Conservation (phyloP, 1,140 invertebrate genomes). For the Microplitis mediator region DNA sequence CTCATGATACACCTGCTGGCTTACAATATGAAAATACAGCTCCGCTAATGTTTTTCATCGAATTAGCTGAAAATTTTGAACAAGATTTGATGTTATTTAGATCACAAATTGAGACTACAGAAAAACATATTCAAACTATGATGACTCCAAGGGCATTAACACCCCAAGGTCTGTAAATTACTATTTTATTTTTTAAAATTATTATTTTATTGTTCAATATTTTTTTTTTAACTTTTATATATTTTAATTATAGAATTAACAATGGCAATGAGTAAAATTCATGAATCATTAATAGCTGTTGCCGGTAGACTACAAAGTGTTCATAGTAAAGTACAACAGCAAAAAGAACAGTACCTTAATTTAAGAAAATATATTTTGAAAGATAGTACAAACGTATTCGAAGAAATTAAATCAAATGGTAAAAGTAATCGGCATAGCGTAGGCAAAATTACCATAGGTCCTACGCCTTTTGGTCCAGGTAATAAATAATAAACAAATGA, state of each 20-base stretch:
- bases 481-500: slow-evolving; percentile 17
- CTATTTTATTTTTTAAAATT: neutral
- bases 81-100: slow-evolving; percentile 71
- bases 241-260: slow-evolving; percentile 66
- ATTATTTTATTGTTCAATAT: neutral
- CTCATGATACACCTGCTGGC: slow-evolving; percentile 76
- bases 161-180: slow-evolving; percentile 65
- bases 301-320: slow-evolving; percentile 82
- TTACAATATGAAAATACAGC: slow-evolving; percentile 80
- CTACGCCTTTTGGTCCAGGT: slow-evolving; percentile 66
- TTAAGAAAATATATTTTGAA: slow-evolving; percentile 78
- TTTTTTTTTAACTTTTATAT: neutral
- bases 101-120: slow-evolving; percentile 75
- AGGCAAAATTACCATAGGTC: slow-evolving; percentile 62
- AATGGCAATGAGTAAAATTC: slow-evolving; percentile 76
- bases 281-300: slow-evolving; percentile 83
- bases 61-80: slow-evolving; percentile 76
- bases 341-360: slow-evolving; percentile 84
- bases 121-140: slow-evolving; percentile 74
- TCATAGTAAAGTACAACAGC: slow-evolving; percentile 75
- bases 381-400: slow-evolving; percentile 81
- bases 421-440: slow-evolving; percentile 47
- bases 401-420: slow-evolving; percentile 57
- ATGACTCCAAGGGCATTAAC: slow-evolving; percentile 70
- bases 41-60: slow-evolving; percentile 76